Conservation (phyloP, 2,797 vertebrate species). For the Epinephelus malabaricus region DNA sequence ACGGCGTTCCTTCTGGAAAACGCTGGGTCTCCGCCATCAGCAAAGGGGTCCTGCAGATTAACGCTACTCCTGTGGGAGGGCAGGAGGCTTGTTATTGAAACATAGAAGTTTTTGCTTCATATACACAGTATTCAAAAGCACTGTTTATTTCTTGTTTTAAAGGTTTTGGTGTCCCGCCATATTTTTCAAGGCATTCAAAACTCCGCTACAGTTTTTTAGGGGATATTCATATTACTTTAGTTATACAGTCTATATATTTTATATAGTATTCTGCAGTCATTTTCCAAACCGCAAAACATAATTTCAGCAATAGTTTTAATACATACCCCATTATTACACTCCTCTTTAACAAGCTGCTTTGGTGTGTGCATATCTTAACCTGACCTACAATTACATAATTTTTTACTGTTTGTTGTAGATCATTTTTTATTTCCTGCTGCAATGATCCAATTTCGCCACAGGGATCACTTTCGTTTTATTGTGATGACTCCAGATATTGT, state of each 20-base stretch:
- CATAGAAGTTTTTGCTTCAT: not conserved
- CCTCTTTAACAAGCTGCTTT: not conserved
- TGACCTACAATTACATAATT: constrained; percentile 5
- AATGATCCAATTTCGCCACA: not conserved
- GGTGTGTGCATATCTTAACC: not conserved
- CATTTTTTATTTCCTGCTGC: constrained; percentile 4
- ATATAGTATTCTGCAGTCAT: too few relatives aligned
- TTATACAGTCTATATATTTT: not conserved
- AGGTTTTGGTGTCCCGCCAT: too few relatives aligned
- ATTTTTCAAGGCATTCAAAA: not conserved
- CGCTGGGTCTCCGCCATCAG: constrained; percentile 94
- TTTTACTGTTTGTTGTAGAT: constrained; percentile 2
- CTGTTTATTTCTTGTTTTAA: too few relatives aligned
- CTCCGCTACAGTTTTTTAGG: not conserved
- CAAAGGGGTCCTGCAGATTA: constrained; percentile 96
- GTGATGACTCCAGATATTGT: constrained; percentile 11
- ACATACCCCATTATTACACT: not conserved
- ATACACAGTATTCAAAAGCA: not conserved
- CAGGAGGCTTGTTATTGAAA: constrained; percentile 9
- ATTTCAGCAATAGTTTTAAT: not conserved
- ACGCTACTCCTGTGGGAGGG: constrained; percentile 90
- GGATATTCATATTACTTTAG: not conserved
- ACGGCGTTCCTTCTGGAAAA: constrained; percentile 96
- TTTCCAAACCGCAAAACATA: too few relatives aligned
- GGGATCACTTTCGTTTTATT: constrained; percentile 20